phyloP scores from a whole-genome alignment of 1,140 invertebrate species.

The Macrobrachium nipponense region DNA sequence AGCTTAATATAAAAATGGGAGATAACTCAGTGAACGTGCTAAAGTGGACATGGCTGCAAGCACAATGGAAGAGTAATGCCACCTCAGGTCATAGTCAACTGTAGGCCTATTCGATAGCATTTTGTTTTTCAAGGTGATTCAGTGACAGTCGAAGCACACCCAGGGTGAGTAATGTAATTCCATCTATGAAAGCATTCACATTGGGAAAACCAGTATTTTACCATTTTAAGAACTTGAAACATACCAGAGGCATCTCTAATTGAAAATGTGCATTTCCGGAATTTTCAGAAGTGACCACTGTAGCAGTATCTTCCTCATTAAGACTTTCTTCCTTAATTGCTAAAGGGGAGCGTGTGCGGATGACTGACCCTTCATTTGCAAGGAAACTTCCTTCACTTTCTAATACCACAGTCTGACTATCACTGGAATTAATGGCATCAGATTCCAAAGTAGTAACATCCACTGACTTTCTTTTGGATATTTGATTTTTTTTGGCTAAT shows the following conservation, averaged over 20 bases:
- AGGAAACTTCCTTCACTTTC: neutral
- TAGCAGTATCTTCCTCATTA: neutral
- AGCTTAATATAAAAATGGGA: too few species aligned
- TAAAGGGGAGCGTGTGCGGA: neutral
- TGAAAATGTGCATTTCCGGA: neutral
- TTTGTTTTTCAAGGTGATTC: too few species aligned
- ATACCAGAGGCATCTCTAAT: constrained; percentile 31
- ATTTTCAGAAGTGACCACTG: neutral
- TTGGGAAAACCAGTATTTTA: neutral
- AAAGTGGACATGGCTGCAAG: too few species aligned
- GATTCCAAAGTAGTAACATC: neutral
- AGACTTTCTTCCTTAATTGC: neutral
- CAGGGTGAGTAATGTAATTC: too few species aligned
- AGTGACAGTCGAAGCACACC: too few species aligned
- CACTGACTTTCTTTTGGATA: neutral
- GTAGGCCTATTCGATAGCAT: too few species aligned
- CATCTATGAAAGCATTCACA: neutral
- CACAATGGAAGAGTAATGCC: too few species aligned
- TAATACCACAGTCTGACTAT: constrained; percentile 18
- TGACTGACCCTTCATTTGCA: neutral
- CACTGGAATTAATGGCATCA: neutral
- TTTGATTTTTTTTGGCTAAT: neutral
- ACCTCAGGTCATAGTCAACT: too few species aligned
- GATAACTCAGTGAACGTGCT: too few species aligned
- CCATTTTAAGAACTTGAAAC: neutral